Evolutionary conservation across 2,888 invertebrate species (phyloP).

Genomic region (Prenolepis imparis): DNA sequence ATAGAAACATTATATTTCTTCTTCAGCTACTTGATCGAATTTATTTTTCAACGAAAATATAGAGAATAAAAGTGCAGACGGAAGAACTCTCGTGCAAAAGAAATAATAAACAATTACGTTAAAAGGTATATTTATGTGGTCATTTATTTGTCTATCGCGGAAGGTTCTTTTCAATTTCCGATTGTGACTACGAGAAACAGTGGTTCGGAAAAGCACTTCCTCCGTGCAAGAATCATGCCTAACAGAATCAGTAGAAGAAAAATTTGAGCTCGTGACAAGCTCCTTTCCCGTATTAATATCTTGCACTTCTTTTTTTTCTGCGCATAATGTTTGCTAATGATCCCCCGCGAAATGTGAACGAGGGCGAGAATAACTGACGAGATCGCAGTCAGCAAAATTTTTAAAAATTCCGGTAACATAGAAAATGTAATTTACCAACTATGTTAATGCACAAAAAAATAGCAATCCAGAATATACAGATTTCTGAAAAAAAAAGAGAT

Average conservation of each 20-base stretch:
- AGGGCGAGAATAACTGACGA: conserved; percentile 22
- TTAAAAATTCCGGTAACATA: conserved; percentile 18
- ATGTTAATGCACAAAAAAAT: conserved; percentile 34
- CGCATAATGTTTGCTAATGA: conserved; percentile 45
- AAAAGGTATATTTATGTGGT: conserved; percentile 67
- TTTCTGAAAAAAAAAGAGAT: conserved; percentile 27
- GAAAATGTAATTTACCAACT: conserved; percentile 50
- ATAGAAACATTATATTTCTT: not conserved
- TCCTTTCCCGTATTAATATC: conserved; percentile 34
- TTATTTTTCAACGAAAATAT: conserved; percentile 6
- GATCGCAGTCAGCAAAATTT: conserved; percentile 40
- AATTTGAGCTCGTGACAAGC: conserved; percentile 29
- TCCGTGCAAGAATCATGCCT: conserved; percentile 63
- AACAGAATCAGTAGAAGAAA: conserved; percentile 66
- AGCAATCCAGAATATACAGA: conserved; percentile 31
- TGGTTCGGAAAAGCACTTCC: conserved; percentile 30
- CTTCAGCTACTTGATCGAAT: not conserved
- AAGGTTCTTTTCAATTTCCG: conserved; percentile 50
- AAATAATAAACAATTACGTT: conserved; percentile 14
- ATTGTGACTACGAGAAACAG: conserved; percentile 36
- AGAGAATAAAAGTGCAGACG: not conserved
- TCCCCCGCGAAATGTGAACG: conserved; percentile 29
- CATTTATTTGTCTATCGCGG: conserved; percentile 60
- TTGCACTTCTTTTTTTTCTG: conserved; percentile 18
- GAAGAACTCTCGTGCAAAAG: not conserved